Conservation (phyloP, 2,888 invertebrate genomes). For the Ormyrus nitidulus region DNA sequence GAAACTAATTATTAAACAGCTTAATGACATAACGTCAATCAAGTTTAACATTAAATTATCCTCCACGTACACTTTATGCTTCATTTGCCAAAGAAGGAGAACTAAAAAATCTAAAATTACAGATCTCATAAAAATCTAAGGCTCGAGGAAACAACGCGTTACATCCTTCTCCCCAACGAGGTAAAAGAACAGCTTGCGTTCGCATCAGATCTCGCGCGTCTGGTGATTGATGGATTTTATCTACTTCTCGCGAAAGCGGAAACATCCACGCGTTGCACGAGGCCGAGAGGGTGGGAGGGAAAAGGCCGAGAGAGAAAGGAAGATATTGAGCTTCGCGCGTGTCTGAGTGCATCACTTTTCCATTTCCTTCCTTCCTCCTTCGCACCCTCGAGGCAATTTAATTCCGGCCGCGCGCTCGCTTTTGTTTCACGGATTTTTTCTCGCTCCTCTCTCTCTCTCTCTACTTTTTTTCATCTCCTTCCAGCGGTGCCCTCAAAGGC, state of each 20-base stretch:
- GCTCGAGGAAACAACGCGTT: background rate
- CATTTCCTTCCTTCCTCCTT: constrained; percentile 39
- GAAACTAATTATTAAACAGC: too few species aligned
- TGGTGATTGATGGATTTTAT: constrained; percentile 56
- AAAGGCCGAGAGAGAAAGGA: background rate
- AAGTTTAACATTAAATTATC: too few species aligned
- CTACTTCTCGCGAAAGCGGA: constrained; percentile 38
- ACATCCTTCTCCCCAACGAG: background rate
- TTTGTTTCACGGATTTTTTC: background rate
- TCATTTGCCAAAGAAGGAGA: too few species aligned
- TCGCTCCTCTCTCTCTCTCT: constrained; percentile 1
- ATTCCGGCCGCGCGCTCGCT: constrained; percentile 53
- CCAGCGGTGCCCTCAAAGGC: background rate
- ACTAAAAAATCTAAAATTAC: too few species aligned
- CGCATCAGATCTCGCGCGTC: background rate
- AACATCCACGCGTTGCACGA: constrained; percentile 33
- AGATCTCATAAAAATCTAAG: too few species aligned
- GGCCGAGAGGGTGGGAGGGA: background rate
- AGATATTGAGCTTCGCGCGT: constrained; percentile 41
- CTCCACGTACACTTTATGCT: too few species aligned
- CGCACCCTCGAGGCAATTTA: constrained; percentile 59
- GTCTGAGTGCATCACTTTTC: constrained; percentile 56
- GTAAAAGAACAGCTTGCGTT: background rate
- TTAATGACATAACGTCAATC: too few species aligned
- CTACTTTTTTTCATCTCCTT: background rate